Percentiles rank a stretch among this genome's conserved stretches.
Evolutionary conservation across 1,140 invertebrate species (phyloP).

Genomic region (Himalopsyche phryganea): DNA sequence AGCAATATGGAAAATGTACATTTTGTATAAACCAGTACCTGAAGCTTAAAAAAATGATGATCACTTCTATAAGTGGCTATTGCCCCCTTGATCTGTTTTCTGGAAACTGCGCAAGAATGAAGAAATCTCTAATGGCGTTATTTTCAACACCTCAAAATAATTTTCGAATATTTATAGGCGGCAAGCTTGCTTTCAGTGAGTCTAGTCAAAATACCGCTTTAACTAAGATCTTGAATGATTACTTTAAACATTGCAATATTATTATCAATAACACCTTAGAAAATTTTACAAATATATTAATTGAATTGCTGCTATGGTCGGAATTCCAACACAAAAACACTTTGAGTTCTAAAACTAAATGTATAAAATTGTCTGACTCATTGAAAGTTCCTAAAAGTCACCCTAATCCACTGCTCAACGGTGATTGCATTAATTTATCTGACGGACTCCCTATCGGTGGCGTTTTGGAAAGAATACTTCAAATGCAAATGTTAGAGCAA

Average conservation of each 20-base stretch:
- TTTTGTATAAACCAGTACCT: slow-evolving; percentile 69
- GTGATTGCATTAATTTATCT: slow-evolving; percentile 14
- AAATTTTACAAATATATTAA: slow-evolving; percentile 10
- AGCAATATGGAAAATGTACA: slow-evolving; percentile 56
- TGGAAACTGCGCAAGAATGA: slow-evolving; percentile 59
- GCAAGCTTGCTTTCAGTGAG: slow-evolving; percentile 56
- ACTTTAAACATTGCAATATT: slow-evolving; percentile 9
- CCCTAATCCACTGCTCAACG: background rate
- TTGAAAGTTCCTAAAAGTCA: too few species aligned
- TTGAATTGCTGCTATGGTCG: slow-evolving; percentile 13
- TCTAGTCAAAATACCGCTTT: slow-evolving; percentile 23
- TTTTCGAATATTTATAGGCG: slow-evolving; percentile 65
- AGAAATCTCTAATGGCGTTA: slow-evolving; percentile 56
- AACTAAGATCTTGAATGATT: slow-evolving; percentile 11
- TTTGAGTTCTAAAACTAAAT: background rate
- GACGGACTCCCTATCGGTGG: slow-evolving; percentile 23
- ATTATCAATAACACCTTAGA: too few species aligned
- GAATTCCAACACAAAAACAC: background rate
- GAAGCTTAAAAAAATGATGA: slow-evolving; percentile 56
- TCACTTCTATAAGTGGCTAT: slow-evolving; percentile 55
- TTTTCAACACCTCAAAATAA: slow-evolving; percentile 70
- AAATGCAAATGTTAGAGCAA: slow-evolving; percentile 42
- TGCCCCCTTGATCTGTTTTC: slow-evolving; percentile 75
- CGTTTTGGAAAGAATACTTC: slow-evolving; percentile 41
- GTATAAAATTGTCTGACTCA: too few species aligned